Base-by-base conservation (phyloP, 2,797 vertebrate species). In the Eulemur mongoz region DNA sequence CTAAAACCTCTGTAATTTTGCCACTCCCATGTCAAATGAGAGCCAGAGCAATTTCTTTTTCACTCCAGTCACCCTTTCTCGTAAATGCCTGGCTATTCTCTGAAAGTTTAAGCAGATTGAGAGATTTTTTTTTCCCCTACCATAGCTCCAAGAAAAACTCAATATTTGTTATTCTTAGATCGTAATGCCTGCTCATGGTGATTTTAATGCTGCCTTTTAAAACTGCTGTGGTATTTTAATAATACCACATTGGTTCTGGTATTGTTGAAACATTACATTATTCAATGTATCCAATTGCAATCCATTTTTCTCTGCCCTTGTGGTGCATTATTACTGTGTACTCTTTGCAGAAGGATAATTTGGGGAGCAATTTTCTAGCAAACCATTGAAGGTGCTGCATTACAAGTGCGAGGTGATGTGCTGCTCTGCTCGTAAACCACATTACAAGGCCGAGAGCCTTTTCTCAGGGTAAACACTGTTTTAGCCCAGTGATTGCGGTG, bases 201-300 rank as follows among this genome's bases (percentile, higher is more conserved):
- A 94, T 92, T 90, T 92, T 81, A 96, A 93, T n/a, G 12, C 52
- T 78, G 80, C 76, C 65, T 79, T 97, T 97, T 76, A 93, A 97
- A 98, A 96, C 43, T 52, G 89, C 84, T 30, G 67, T 35, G 89
- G 91, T 89, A 79, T 90, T 97, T 97, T 97, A 97, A 97, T 97
- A 97, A 94, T 75, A 96, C 40, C 84, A 83, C 32, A 40, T 92
- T 83, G 94, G 82, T 95, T 69, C 81, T 78, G 91, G 89, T 65
- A 85, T 95, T 95, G 94, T 91, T 95, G 89, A 97, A 97, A 98
- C 79, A 96, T 89, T 83, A 75, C 87, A 92, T 96, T 97, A 97
- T 95, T 98, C 97, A 95, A 69, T 92, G 93, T 82, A 96, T 97
- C 94, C 93, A n/a, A 91, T 78, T 86, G 97, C 81, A 89, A 35